Base-by-base conservation (phyloP, 2,888 invertebrate species). In the Eumerus sabulonum region DNA sequence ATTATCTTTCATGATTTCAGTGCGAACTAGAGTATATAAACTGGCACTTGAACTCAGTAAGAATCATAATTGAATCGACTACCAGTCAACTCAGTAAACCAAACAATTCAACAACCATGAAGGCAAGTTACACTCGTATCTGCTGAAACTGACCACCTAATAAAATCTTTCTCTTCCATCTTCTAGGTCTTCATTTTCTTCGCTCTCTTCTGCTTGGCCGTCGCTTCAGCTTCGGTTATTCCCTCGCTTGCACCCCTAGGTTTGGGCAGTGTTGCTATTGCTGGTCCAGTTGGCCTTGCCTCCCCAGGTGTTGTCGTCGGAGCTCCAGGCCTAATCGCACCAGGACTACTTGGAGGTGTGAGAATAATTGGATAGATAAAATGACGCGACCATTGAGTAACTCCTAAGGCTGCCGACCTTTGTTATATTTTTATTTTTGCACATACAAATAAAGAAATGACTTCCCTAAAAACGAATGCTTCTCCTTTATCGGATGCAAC, bases 191-290 rank as follows among this genome's bases (percentile, higher is more conserved):
- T 79, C 79, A 79, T 79, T 79, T 79, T 79, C 79, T 79, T 79
- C 56, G 79, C 79, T 74, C 79, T 79, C 19, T 79, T 79, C 79
- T 79, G 79, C 70, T 70, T 79, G 79, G 79, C 79, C 16, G 68
- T 74, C 12, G 79, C 79, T 50, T 79, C 79, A 54, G 79, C 79
- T 13, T 74, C 74, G 40, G 79, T 79, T 18, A 64, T 79, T 18
- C 67, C 73, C 56, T 11, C 40, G 9, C 44, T 76, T 42, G 76
- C 70, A 17, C 79, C 77, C 73, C 7, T 76, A 14, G 76, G 76
- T 13, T 64, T 79, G 54, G 79, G 74, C 9, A 44, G 64, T 40
- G 68, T 79, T 45, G 74, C 73, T n/a, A 1, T 74, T 9, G 74
- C 74, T 5, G 64, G 59, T 0, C 63, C 68, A 40, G 17, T 79